Conservation (phyloP, 2,797 vertebrate species). For the Pteropus rufus region DNA sequence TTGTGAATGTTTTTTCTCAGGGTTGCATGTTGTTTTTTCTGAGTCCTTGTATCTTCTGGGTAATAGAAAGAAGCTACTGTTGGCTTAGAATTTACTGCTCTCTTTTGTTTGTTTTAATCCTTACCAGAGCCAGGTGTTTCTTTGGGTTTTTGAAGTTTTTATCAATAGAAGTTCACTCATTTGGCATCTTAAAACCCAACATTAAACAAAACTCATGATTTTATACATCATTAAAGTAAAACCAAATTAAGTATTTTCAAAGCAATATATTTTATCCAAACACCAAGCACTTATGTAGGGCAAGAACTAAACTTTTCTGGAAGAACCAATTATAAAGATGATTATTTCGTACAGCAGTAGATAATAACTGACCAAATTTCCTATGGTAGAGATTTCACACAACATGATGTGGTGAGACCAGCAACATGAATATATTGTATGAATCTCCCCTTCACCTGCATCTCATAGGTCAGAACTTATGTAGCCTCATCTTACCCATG, state of each 20-base stretch:
- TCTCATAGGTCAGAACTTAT: background rate
- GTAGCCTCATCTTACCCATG: background rate
- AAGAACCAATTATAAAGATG: background rate
- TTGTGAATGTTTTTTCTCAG: background rate
- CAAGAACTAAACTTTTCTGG: constrained; percentile 3
- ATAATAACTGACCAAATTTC: background rate
- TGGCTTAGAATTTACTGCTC: constrained; percentile 44
- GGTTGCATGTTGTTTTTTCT: background rate
- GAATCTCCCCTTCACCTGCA: background rate
- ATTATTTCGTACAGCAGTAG: background rate
- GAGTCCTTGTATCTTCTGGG: background rate
- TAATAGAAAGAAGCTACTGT: constrained; percentile 20
- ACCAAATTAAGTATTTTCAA: constrained; percentile 10
- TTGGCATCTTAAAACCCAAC: constrained; percentile 31
- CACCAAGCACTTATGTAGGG: background rate
- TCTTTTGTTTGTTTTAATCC: constrained; percentile 27
- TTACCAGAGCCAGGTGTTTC: constrained; percentile 21
- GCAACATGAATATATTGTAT: background rate
- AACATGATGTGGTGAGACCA: background rate
- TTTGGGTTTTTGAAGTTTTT: constrained; percentile 42
- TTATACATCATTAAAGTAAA: constrained; percentile 39
- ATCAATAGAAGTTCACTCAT: background rate
- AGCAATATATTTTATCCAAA: constrained; percentile 14
- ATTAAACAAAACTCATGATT: constrained; percentile 28
- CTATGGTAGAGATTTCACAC: background rate